Base-by-base conservation (phyloP, 2,888 invertebrate species). In the Hydrotaea diabolus region DNA sequence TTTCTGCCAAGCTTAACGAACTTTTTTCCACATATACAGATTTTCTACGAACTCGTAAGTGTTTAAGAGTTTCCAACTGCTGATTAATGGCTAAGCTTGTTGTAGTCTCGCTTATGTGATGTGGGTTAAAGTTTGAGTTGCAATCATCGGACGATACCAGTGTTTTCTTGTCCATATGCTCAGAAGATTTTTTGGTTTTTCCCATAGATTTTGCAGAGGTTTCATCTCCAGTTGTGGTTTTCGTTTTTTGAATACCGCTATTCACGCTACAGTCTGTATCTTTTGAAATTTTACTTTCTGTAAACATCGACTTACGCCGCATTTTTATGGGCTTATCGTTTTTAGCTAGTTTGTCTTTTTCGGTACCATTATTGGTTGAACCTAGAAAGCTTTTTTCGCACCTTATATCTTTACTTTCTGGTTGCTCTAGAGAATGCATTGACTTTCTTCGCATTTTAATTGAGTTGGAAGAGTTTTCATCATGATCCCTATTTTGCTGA, bases 121-220 rank as follows among this genome's bases (percentile, higher is more conserved):
- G 11, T 57, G 19, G 21, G 59, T 0, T 23, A 26, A 11, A 13
- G 57, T 57, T 5, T 57, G 21, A 9, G 15, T 11, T n/a, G 53
- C 49, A 36, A 9, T 73, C 0, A 13, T 73, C 8, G 15, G 19
- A 66, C 5, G 43, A 39, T 3, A 39, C 9, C 9, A 13, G 9
- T 8, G 39, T 39, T 39, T 39, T 53, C 39, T 36, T 72, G 36
- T 76, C 73, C 15, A 46, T n/a, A n/a, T 36, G 19, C 77, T 73
- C 26, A 1, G n/a, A n/a, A n/a, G 77, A 77, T 13, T 72, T 77
- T 9, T 59, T 55, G 8, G 74, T 69, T 11, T 59, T 49, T 36
- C 77, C 64, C 2, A 9, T 64, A 17, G 64, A 64, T 64, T 64
- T 64, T n/a, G 1, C n/a, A 55, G 53, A 53, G 9, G 17, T 53